phyloP scores from a whole-genome alignment of 1,140 invertebrate species.

The Melitaea cinxia region DNA sequence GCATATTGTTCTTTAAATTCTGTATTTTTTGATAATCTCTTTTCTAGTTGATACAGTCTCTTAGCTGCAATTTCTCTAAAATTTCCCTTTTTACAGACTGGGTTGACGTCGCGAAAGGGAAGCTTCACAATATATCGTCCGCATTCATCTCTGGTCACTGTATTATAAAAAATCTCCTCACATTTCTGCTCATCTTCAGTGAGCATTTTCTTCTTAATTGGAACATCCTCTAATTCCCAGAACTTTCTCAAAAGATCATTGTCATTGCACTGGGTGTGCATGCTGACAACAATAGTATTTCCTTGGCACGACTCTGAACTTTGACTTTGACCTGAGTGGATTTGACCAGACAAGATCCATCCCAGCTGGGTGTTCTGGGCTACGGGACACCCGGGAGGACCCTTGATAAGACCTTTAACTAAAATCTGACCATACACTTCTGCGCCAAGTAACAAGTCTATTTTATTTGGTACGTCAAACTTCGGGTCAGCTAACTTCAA shows the following conservation, averaged over 20 bases:
- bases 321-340: conserved; percentile 12
- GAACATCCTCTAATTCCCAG: conserved; percentile 39
- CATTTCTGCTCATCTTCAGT: conserved; percentile 41
- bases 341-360: conserved; percentile 33
- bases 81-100: conserved; percentile 27
- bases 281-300: conserved; percentile 19
- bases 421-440: conserved; percentile 32
- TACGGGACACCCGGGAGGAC: conserved; percentile 24
- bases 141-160: conserved; percentile 33
- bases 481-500: conserved; percentile 34
- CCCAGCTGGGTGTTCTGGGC: conserved; percentile 31
- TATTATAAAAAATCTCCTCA: conserved; percentile 38
- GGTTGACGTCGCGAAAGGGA: conserved; percentile 25
- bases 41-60: conserved; percentile 20
- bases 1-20: conserved; percentile 23
- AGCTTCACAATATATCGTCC: conserved; percentile 42
- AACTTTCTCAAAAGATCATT: conserved; percentile 41
- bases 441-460: conserved; percentile 32
- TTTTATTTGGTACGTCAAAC: conserved; percentile 19
- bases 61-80: conserved; percentile 11
- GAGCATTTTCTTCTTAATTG: conserved; percentile 20
- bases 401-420: conserved; percentile 25
- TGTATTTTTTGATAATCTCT: conserved; percentile 17
- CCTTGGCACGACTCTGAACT: conserved; percentile 3
- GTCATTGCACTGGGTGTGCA: conserved; percentile 18